A percentile compares a stretch with the other conserved stretches of the same genome.
Conservation (phyloP, 2,888 invertebrate species). For the Dryomyza anilis region DNA sequence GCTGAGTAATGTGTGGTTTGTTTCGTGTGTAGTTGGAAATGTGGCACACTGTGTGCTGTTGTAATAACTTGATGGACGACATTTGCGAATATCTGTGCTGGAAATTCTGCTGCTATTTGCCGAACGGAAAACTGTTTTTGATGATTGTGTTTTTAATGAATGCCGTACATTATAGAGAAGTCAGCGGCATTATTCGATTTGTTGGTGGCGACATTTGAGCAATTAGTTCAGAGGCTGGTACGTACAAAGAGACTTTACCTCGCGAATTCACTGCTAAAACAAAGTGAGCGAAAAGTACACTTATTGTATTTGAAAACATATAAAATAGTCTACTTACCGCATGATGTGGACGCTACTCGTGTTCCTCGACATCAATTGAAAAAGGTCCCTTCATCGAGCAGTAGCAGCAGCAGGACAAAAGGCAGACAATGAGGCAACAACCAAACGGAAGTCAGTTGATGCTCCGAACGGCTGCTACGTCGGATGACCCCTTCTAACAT, state of each 20-base stretch:
- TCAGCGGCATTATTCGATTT: too few relatives aligned
- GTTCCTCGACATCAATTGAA: background rate
- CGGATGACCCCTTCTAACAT: slow-evolving; percentile 15
- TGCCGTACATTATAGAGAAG: too few relatives aligned
- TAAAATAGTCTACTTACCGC: too few relatives aligned
- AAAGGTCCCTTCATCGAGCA: slow-evolving; percentile 1
- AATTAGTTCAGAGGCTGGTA: too few relatives aligned
- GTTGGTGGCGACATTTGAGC: too few relatives aligned
- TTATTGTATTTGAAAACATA: too few relatives aligned
- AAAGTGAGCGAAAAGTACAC: too few relatives aligned
- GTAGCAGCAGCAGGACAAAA: slow-evolving; percentile 8
- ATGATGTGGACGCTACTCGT: too few relatives aligned
- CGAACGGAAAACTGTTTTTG: background rate
- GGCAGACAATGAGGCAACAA: slow-evolving; percentile 3
- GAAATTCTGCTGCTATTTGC: background rate
- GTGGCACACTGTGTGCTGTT: background rate
- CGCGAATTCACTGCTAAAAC: too few relatives aligned
- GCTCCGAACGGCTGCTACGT: background rate
- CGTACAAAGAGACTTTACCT: too few relatives aligned
- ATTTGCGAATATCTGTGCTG: too few relatives aligned
- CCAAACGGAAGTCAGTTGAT: slow-evolving; percentile 19
- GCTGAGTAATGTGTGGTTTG: background rate
- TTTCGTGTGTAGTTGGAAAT: background rate
- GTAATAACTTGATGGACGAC: background rate
- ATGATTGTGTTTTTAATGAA: background rate